Percentiles rank a stretch among this genome's conserved stretches.
Conservation (phyloP, 2,888 invertebrate species). For the Cantharis nigra region DNA sequence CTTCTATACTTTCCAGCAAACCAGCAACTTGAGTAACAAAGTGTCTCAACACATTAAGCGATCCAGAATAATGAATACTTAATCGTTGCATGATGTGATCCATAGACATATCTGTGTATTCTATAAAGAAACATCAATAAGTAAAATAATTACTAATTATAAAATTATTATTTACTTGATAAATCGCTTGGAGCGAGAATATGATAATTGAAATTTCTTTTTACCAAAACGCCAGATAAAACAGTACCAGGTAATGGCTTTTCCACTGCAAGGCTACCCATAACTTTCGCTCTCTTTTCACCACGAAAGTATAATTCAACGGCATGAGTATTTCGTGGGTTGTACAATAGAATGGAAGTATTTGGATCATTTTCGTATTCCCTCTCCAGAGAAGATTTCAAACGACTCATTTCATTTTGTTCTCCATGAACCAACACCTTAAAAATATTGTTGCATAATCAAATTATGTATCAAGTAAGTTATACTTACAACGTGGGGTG, state of each 20-base stretch:
- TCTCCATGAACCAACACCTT: conserved; percentile 96
- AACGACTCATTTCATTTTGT: conserved; percentile 96
- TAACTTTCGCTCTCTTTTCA: conserved; percentile 98
- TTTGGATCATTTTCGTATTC: conserved; percentile 88
- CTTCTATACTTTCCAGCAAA: conserved; percentile 69
- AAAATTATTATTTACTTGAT: conserved; percentile 65
- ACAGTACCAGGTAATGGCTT: conserved; percentile 77
- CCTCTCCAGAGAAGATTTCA: conserved; percentile 91
- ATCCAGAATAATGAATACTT: conserved; percentile 85
- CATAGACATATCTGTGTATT: conserved; percentile 95
- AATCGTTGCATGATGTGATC: conserved; percentile 91
- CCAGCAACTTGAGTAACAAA: conserved; percentile 80
- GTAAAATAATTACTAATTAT: neutral
- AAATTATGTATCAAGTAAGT: neutral
- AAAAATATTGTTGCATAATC: neutral
- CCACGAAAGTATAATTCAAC: conserved; percentile 94
- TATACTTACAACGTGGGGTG: conserved; percentile 85
- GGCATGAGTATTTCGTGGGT: conserved; percentile 93
- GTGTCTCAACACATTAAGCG: conserved; percentile 71
- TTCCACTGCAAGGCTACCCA: conserved; percentile 88
- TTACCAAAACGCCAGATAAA: conserved; percentile 92
- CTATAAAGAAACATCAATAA: conserved; percentile 55
- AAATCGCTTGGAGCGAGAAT: conserved; percentile 89
- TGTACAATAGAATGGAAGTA: conserved; percentile 87
- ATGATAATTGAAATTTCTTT: conserved; percentile 98